These are phyloP conservation scores for Melanogrammus aeglefinus DNA, from an alignment of 2,797 vertebrate species.

Conservation along the genomic window DNA sequence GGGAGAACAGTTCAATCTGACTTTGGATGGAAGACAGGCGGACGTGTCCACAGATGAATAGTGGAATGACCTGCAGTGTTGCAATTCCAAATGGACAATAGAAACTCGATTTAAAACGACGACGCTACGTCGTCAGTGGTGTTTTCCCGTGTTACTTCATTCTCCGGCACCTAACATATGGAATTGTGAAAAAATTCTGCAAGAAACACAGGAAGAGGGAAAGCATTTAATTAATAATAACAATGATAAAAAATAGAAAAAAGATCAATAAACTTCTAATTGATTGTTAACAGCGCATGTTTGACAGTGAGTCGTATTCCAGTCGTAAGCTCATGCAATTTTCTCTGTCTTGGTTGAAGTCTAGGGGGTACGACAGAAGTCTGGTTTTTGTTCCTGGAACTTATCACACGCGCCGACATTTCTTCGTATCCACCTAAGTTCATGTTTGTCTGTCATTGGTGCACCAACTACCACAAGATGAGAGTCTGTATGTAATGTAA, in stretches of 20 bases:
- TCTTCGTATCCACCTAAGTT: background rate
- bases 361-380: too few species aligned
- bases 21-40: too few species aligned
- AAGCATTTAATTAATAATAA: background rate
- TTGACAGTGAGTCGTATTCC: background rate
- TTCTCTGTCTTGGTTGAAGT: too few species aligned
- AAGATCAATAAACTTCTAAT: background rate
- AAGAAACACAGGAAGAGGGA: background rate
- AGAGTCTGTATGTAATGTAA: background rate
- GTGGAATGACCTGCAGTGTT: background rate
- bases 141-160: background rate
- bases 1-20: background rate
- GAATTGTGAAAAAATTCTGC: background rate
- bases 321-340: background rate
- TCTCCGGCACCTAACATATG: background rate
- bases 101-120: background rate
- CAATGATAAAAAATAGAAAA: slow-evolving; percentile 1
- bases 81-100: background rate
- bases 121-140: background rate
- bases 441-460: background rate
- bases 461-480: too few species aligned
- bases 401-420: too few species aligned
- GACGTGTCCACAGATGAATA: background rate
- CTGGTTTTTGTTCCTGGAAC: too few species aligned
- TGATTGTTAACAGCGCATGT: slow-evolving; percentile 1